phyloP scores from a whole-genome alignment of 2,888 invertebrate genomes.

The Asteroscopus sphinx region DNA sequence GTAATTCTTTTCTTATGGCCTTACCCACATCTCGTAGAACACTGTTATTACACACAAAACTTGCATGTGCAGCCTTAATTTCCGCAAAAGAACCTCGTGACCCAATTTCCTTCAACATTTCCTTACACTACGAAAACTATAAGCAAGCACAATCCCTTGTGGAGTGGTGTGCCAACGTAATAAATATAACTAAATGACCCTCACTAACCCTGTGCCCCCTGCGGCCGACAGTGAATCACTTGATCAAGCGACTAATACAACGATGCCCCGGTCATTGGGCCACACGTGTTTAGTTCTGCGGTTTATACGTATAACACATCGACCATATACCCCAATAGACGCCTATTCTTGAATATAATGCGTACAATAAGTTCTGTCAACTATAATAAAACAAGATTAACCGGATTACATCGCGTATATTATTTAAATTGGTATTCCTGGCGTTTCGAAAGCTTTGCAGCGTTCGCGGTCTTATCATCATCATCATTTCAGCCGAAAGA shows the following conservation, averaged over 20 bases:
- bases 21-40: no score
- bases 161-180: slow-evolving; percentile 27
- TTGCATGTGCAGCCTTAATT: background rate
- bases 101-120: slow-evolving; percentile 14
- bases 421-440: no score
- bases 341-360: no score
- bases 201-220: slow-evolving; percentile 30
- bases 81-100: slow-evolving; percentile 14
- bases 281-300: slow-evolving; percentile 14
- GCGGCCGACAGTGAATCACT: slow-evolving; percentile 36
- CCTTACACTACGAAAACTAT: slow-evolving; percentile 6
- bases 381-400: no score
- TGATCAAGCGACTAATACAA: slow-evolving; percentile 40
- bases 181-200: slow-evolving; percentile 51
- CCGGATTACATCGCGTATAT: no score
- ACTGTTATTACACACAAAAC: no score
- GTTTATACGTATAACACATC: background rate
- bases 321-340: no score
- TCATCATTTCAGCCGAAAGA: no score
- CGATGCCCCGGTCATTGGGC: slow-evolving; percentile 38
- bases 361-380: no score
- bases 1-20: no score
- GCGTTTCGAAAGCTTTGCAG: no score
- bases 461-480: no score
- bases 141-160: slow-evolving; percentile 24